Base-by-base conservation (phyloP, 2,888 invertebrate species). In the Cryptus viduatorius region DNA sequence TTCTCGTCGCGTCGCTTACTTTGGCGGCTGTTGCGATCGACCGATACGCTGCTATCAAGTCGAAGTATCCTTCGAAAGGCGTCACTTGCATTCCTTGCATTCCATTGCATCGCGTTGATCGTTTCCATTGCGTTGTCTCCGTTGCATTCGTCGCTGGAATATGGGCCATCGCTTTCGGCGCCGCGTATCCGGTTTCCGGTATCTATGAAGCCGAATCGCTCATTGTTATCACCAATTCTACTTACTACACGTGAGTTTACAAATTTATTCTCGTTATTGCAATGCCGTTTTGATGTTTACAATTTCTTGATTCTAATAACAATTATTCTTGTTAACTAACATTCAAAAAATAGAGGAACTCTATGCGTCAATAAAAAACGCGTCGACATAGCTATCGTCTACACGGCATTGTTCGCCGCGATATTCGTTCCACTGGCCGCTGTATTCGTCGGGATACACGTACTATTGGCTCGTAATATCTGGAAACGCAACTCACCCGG, bases 21-120 rank as follows among this genome's bases (percentile, higher is more conserved):
- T 90, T 96, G 19, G 94, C 95, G 12, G 94, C 94, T 16, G 95
- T 96, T 24, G 95, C 95, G 2, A 85, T 95, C 72, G 95, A 96
- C 89, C 94, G 95, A 71, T 95, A 95, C 86, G 59, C 83, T 29
- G 89, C 90, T 2, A 86, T 91, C 37, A 89, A 86, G 67, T 87
- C 89, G 5, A 89, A 85, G 48, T 83, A 82, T 86, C 85, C 88
- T 3, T 76, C 85, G 0, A 85, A 87, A 69, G 87, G 80, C 59
- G 77, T 80, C 24, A 87, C 83, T 29, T 89, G 90, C 24, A 24
- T 24, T 24, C 24, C 24, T 24, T 24, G 24, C 24, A 24, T 24
- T 24, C 24, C 24, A 24, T 24, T 24, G 24, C 24, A 24, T 24
- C 24, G 24, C 24, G 24, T 24, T 24, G 2, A 24, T 24, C 24